Percentiles rank a stretch among this genome's conserved stretches.
Evolutionary conservation across 2,888 invertebrate genomes (phyloP).

Genomic region (Macrophya alboannulata): DNA sequence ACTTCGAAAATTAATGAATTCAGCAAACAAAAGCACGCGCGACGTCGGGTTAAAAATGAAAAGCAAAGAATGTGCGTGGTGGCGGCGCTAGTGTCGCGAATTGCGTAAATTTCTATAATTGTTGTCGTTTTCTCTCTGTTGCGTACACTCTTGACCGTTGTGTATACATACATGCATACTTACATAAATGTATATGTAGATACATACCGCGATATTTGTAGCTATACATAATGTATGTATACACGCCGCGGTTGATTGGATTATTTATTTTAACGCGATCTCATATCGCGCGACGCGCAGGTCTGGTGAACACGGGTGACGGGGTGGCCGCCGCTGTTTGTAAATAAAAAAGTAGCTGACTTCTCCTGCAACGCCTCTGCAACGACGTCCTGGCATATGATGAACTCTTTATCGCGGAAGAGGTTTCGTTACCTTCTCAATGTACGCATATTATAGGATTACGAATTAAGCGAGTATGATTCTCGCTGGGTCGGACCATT

Average conservation of each 20-base stretch:
- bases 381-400: conserved; percentile 63
- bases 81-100: not conserved
- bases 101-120: not conserved
- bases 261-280: not conserved
- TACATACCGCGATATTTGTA: not conserved
- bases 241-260: not conserved
- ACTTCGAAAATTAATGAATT: not conserved
- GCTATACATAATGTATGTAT: too few species aligned
- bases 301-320: not conserved
- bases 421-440: conserved; percentile 66
- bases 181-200: not conserved
- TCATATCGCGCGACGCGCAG: conserved; percentile 9
- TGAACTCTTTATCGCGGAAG: conserved; percentile 70
- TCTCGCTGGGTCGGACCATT: conserved; percentile 80
- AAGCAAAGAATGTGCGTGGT: not conserved
- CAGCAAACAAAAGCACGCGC: not conserved
- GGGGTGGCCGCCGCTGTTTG: conserved; percentile 14
- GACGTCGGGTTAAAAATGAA: not conserved
- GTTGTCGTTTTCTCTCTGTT: not conserved
- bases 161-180: too few species aligned
- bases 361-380: not conserved
- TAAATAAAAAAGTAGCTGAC: conserved; percentile 29
- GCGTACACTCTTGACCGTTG: not conserved
- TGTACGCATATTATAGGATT: conserved; percentile 64
- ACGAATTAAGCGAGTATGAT: conserved; percentile 75